Base-by-base conservation (phyloP, 2,888 invertebrate species). In the Acanthosepion lycidas region DNA sequence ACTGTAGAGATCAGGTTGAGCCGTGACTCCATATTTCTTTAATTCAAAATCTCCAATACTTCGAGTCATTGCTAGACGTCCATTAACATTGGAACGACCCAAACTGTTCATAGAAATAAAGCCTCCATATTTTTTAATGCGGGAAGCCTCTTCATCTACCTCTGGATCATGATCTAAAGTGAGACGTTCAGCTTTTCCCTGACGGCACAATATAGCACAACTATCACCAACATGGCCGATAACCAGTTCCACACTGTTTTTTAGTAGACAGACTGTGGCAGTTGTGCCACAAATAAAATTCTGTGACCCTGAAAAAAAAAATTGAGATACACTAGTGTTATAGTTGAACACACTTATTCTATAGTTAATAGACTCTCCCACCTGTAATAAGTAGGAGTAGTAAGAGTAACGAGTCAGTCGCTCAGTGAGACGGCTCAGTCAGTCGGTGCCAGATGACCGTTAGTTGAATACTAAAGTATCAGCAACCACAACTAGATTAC, bases 221-320 rank as follows among this genome's bases (percentile, higher is more conserved):
- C 97, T 97, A 96, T 98, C 98, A 18, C 98, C 98, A 23, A 98
- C 98, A 96, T 98, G 98, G 8, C 97, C 98, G 6, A 98, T 96
- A 1, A 97, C 97, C 28, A 98, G 96, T 95, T 98, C 97, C 26
- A 97, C 97, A 94, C 97, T 97, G 95, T 97, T 97, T 9, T 97
- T 96, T n/a, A 98, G 96, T 93, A 98, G 96, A 95, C 98, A 97
- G 6, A 98, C 97, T 15, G 98, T 98, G 20, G 98, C 98, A 91
- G 98, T 98, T 6, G 98, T 97, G n/a, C 98, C 98, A 5, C 97
- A 97, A 59, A 95, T 95, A 95, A 95, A 96, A 0, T 94, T 94
- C 15, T 96, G 95, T 33, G 95, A 93, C 91, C 95, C 96, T 96
- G 95, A n/a, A 95, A 95, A 59, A 94, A 78, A n/a, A 78, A 78